Base-by-base conservation (phyloP, 2,888 invertebrate genomes). In the Drosophila kambysellisi region DNA sequence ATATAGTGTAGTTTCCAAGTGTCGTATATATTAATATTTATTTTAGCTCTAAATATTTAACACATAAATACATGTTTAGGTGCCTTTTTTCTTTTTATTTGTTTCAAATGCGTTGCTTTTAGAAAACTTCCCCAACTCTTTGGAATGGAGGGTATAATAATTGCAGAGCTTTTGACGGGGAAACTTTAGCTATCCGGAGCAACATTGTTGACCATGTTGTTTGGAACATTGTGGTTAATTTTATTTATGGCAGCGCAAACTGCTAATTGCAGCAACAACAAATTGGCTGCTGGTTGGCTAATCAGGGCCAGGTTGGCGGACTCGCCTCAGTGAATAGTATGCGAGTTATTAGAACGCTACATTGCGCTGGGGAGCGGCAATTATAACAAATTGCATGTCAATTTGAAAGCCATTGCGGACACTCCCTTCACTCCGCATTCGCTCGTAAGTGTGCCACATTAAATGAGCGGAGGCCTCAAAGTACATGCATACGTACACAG, bases 171-270 rank as follows among this genome's bases (percentile, higher is more conserved):
- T 37, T 53, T 66, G 59, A 37, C 39, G 51, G 43, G 25, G 39
- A 25, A 43, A 48, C 62, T 58, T 60, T 58, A 63, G 71, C 30
- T 74, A 60, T 48, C 32, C 43, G 65, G 59, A 48, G n/a, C 70
- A 69, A 60, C 71, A 68, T 68, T 76, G 79, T 68, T 70, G 62
- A 63, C 66, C 70, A 74, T 73, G 75, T 74, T 85, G 77, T 88
- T 85, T 88, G 76, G 62, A 73, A 73, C 66, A 74, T 76, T 86
- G 85, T 75, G 86, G 85, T 78, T 83, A 75, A 83, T 76, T 86
- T 78, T 86, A 86, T 88, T 86, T 86, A 88, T 85, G 76, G 75
- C 83, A 76, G 74, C 72, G 83, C 72, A 79, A 73, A 74, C 86
- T 80, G 82, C 86, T 86, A 88, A 88, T 86, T 88, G 82, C 83